Evolutionary conservation across 2,113 vertebrate species (phyloP).

Genomic region (Chloebia gouldiae): DNA sequence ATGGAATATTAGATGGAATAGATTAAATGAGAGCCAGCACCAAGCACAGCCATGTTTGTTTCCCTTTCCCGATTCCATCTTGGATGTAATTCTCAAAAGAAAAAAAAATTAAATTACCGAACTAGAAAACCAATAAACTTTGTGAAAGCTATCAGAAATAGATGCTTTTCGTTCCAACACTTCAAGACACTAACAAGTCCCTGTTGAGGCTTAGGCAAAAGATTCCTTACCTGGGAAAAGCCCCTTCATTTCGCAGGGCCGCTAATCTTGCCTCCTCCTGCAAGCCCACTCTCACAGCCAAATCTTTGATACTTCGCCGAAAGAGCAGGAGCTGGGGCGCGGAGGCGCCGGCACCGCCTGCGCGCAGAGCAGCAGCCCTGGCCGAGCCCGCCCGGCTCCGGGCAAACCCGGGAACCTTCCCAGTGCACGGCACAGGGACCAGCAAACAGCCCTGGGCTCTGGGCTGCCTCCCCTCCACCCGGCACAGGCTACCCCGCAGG

Average conservation of each 20-base stretch:
- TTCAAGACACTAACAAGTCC: not conserved
- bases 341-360: no score
- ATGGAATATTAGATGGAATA: not conserved
- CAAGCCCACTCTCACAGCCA: not conserved
- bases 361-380: fast-evolving
- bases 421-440: fast-evolving
- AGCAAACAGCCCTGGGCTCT: not conserved
- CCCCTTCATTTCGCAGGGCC: not conserved
- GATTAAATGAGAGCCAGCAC: not conserved
- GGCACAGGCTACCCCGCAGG: fast-evolving
- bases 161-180: fast-evolving
- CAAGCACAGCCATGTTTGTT: not conserved
- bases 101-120: not conserved
- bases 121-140: not conserved
- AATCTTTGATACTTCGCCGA: fast-evolving
- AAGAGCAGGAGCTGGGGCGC: not conserved
- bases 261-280: not conserved
- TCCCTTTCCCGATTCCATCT: not conserved
- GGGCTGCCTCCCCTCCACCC: not conserved
- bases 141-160: not conserved
- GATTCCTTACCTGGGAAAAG: not conserved
- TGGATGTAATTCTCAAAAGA: not conserved
- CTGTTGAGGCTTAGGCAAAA: not conserved
- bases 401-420: fast-evolving
- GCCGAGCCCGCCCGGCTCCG: fast-evolving